A percentile compares a stretch with the other conserved stretches of the same genome.
Conservation (phyloP, 2,113 vertebrate genomes). For the Pionites leucogaster region DNA sequence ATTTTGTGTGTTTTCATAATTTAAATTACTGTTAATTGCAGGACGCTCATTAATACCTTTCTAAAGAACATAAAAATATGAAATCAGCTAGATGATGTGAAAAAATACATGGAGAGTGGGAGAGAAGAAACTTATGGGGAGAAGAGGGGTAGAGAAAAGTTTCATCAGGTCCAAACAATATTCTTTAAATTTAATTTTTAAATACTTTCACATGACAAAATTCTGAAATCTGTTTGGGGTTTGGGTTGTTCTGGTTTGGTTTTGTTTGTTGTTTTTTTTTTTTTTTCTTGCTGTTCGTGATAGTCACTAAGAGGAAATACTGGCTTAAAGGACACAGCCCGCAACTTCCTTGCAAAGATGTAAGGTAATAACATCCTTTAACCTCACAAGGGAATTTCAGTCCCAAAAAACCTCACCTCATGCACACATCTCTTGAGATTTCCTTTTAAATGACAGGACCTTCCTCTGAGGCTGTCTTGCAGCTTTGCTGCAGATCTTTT, state of each 20-base stretch:
- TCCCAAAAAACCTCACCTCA: background rate
- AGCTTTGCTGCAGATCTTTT: background rate
- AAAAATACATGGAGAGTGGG: accelerated
- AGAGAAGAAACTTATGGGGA: background rate
- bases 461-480: background rate
- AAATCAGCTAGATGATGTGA: background rate
- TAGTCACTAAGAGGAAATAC: background rate
- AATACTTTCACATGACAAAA: background rate
- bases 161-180: background rate
- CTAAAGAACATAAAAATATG: background rate
- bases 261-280: background rate
- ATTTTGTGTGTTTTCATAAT: background rate
- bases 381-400: background rate
- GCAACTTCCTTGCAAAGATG: background rate
- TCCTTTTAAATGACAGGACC: background rate
- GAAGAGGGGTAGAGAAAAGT: background rate
- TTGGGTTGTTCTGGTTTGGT: background rate
- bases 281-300: background rate
- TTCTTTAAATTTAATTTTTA: background rate
- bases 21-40: background rate
- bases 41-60: background rate
- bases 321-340: background rate
- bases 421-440: background rate
- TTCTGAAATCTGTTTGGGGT: background rate
- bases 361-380: background rate